Evolutionary conservation across 2,888 invertebrate species (phyloP).

Genomic region (Cryptus armator): DNA sequence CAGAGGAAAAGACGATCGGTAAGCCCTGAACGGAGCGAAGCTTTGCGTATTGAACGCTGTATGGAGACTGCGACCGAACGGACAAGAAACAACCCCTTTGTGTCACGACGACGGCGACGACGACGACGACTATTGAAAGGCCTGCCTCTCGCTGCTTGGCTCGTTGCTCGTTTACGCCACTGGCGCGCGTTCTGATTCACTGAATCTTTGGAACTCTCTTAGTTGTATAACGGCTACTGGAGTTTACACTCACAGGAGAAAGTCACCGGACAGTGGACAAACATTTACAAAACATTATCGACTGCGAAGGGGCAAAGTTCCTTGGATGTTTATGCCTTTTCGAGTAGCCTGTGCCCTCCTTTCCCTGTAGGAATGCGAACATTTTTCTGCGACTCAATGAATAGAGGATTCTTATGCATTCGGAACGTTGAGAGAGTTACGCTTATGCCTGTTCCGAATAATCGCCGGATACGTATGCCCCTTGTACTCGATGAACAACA

Average conservation of each 20-base stretch:
- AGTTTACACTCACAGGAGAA: constrained; percentile 53
- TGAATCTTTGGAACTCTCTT: constrained; percentile 71
- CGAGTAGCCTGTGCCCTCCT: constrained; percentile 16
- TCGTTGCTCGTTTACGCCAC: constrained; percentile 54
- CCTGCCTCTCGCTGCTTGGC: constrained; percentile 42
- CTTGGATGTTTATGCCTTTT: constrained; percentile 23
- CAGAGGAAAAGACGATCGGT: constrained; percentile 38
- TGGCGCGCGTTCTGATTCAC: constrained; percentile 73
- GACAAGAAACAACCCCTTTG: constrained; percentile 60
- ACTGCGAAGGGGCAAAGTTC: constrained; percentile 20
- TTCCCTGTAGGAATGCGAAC: constrained; percentile 2
- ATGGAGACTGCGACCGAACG: constrained; percentile 53
- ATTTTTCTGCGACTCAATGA: constrained; percentile 45
- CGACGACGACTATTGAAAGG: constrained; percentile 41
- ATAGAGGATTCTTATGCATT: constrained; percentile 7
- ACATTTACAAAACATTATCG: constrained; percentile 71
- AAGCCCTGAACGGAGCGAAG: constrained; percentile 42
- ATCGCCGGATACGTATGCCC: neutral
- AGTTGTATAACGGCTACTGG: constrained; percentile 40
- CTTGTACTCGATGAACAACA: neutral
- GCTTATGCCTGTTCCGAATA: constrained; percentile 7
- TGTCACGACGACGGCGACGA: constrained; percentile 41
- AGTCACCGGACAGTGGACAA: constrained; percentile 71
- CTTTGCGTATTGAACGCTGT: constrained; percentile 30
- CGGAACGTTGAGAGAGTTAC: constrained; percentile 5